These are phyloP conservation scores for Coturnix japonica DNA, from an alignment of 2,113 vertebrate genomes.

Conservation along the genomic window DNA sequence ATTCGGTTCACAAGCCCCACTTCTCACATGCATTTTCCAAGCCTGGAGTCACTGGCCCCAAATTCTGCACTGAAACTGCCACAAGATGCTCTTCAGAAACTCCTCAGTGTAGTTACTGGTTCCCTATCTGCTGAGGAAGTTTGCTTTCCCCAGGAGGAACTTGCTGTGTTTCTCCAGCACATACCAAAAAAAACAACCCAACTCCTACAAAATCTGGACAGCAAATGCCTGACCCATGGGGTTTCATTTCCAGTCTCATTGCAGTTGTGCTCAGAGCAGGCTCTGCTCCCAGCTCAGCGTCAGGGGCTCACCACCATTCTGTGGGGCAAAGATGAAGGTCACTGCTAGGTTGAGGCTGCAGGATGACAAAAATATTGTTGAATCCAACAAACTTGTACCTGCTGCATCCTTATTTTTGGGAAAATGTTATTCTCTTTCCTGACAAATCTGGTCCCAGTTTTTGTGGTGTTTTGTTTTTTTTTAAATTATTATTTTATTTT, in stretches of 20 bases:
- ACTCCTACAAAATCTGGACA: background rate
- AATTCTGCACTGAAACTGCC: background rate
- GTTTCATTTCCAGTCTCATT: background rate
- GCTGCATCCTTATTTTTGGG: background rate
- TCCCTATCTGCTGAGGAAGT: conserved; percentile 35
- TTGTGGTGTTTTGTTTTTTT: too few species aligned
- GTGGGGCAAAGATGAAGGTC: background rate
- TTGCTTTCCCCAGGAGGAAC: conserved; percentile 14
- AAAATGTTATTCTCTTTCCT: background rate
- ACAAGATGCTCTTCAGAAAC: background rate
- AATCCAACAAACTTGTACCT: background rate
- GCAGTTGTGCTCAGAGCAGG: background rate
- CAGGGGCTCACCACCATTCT: background rate
- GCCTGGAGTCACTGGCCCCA: background rate
- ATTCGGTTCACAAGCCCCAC: background rate
- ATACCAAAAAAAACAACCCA: background rate
- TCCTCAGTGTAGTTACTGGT: background rate
- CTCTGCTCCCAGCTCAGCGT: background rate
- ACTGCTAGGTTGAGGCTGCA: background rate
- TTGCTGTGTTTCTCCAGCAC: background rate
- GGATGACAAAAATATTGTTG: background rate
- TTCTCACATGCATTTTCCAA: background rate
- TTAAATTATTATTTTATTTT: background rate
- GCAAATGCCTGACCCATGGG: rapidly evolving
- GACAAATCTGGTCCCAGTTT: background rate